Percentiles rank a stretch among this genome's conserved stretches.
Conservation (phyloP, 1,140 invertebrate genomes). For the Eriosoma lanigerum region DNA sequence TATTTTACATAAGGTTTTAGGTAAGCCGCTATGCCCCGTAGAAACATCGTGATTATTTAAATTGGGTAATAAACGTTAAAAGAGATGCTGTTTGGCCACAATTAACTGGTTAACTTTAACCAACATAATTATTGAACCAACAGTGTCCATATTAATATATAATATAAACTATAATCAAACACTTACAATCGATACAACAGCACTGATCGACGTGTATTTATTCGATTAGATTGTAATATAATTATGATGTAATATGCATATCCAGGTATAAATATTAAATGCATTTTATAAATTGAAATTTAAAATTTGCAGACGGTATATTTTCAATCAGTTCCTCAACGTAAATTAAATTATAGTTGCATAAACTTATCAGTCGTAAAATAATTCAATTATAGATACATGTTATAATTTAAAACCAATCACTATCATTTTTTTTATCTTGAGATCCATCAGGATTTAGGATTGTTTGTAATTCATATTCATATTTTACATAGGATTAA, state of each 20-base stretch:
- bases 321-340: conserved; percentile 3
- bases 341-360: neutral
- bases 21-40: neutral
- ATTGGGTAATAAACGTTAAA: neutral
- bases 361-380: neutral
- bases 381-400: neutral
- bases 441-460: no score
- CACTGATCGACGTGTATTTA: conserved; percentile 11
- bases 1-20: neutral
- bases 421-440: no score
- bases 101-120: neutral
- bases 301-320: neutral
- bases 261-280: no score
- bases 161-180: neutral
- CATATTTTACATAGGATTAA: no score
- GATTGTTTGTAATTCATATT: no score
- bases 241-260: neutral
- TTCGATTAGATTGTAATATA: neutral
- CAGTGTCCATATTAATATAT: neutral
- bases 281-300: no score
- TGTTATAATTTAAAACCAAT: no score
- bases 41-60: neutral
- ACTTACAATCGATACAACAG: neutral
- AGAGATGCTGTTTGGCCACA: neutral
- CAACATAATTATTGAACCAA: neutral